Evolutionary conservation across 2,888 invertebrate genomes (phyloP), one percentile per base, ranked within the genome.

Genomic region (Polymixis flavicincta): DNA sequence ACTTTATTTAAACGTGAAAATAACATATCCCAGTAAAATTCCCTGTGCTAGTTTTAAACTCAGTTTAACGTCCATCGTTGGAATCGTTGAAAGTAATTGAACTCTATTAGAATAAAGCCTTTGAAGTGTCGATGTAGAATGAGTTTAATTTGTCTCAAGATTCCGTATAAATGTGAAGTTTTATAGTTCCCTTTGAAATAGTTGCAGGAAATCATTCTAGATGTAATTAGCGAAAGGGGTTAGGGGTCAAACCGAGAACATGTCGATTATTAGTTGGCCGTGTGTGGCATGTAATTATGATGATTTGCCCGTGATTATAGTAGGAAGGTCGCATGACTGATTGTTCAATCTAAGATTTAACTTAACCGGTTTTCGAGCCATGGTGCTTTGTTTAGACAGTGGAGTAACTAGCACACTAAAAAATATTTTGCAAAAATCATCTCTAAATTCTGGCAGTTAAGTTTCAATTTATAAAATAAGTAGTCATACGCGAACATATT

Each of bases 51-150:
- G 52, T 81, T 81, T 48, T 2, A 45, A 52, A 48, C 50, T 66
- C 25, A 63, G 48, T 74, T 74, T 52, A 65, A 59, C n/a, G 19
- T 61, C 14, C 19, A 52, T 48, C 54, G 2, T 76, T 50, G 13
- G 48, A 69, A 72, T 54, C 59, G 45, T 54, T 32, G 25, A 17
- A 65, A 68, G 63, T 82, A 76, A 82, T 82, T 77, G 57, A 61
- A 69, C 17, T 57, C 63, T 25, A 59, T 73, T 73, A 65, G 17
- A 72, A 32, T 70, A 60, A 77, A 85, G 25, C 72, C 82, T 85
- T 83, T 83, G 70, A 82, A 85, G 85, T 83, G 67, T 78, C 72
- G 50, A 60, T 66, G 13, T 75, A 55, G 28, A 75, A 82, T 71
- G 52, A 76, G 42, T 76, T 75, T 69, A 69, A 80, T 74, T 81